phyloP scores from a whole-genome alignment of 2,113 vertebrate genomes.

The Scytalopus superciliaris region DNA sequence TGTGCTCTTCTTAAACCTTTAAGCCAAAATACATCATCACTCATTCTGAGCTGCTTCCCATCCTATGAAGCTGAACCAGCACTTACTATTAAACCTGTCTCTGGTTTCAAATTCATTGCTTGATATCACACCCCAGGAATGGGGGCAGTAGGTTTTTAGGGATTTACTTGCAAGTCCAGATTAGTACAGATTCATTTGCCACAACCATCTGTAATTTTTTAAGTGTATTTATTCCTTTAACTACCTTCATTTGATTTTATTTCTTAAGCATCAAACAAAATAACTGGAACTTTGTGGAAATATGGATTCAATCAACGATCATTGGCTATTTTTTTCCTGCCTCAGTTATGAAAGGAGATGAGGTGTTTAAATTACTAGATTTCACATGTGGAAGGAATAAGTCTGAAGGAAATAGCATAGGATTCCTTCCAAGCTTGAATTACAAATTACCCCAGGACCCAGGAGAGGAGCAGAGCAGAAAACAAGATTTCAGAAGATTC shows the following conservation, averaged over 20 bases:
- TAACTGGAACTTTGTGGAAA: conserved; percentile 65
- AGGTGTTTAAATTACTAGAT: conserved; percentile 80
- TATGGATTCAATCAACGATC: conserved; percentile 74
- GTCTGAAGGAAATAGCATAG: conserved; percentile 76
- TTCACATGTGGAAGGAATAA: conserved; percentile 83
- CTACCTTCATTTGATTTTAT: conserved; percentile 48
- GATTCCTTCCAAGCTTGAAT: conserved; percentile 78
- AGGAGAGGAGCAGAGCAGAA: conserved; percentile 71
- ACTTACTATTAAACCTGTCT: conserved; percentile 42
- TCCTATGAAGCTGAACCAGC: conserved; percentile 58
- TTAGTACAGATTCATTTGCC: conserved; percentile 51
- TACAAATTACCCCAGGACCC: conserved; percentile 73
- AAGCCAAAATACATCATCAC: conserved; percentile 58
- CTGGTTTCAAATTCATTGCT: conserved; percentile 54
- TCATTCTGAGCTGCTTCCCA: conserved; percentile 52
- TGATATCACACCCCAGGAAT: conserved; percentile 54
- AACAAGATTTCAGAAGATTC: conserved; percentile 70
- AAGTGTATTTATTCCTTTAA: conserved; percentile 48
- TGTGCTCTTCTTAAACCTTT: conserved; percentile 35
- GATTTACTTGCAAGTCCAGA: conserved; percentile 66
- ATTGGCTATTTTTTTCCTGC: conserved; percentile 56
- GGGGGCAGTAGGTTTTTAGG: conserved; percentile 52
- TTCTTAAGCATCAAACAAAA: conserved; percentile 63
- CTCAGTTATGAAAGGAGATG: conserved; percentile 75
- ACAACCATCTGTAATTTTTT: conserved; percentile 35